Evolutionary conservation across 2,113 vertebrate genomes (phyloP).

Genomic region (Calidris pygmaea): DNA sequence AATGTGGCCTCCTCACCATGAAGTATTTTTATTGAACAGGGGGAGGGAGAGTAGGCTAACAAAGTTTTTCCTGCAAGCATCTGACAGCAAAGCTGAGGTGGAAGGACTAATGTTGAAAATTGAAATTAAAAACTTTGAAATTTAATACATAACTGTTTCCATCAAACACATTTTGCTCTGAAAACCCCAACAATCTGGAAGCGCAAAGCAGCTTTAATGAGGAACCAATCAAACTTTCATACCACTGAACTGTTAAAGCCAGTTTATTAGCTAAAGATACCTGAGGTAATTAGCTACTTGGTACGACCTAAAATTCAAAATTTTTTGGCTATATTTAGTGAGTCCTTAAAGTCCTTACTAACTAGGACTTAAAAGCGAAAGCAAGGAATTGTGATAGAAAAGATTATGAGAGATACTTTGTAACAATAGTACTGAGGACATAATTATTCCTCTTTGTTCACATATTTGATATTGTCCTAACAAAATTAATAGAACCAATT

Average conservation of each 20-base stretch:
- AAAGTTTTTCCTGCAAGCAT: neutral
- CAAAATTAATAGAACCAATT: neutral
- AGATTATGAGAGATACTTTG: neutral
- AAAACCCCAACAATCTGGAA: neutral
- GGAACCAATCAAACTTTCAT: neutral
- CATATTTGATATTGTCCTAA: neutral
- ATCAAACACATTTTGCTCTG: neutral
- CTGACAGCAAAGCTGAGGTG: neutral
- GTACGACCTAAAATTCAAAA: constrained; percentile 1
- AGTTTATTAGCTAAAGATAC: neutral
- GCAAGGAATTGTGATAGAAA: neutral
- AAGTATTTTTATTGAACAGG: neutral
- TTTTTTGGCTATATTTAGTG: neutral
- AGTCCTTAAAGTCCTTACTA: neutral
- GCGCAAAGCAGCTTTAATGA: neutral
- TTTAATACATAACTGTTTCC: neutral
- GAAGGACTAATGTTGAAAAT: neutral
- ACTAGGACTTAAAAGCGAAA: neutral
- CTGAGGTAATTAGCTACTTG: neutral
- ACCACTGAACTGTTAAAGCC: neutral
- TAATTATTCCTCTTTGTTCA: neutral
- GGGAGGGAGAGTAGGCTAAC: neutral
- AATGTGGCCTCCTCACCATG: neutral
- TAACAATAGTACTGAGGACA: neutral
- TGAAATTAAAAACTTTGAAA: neutral